phyloP scores from a whole-genome alignment of 2,888 invertebrate genomes.

The Heliconius cydno region DNA sequence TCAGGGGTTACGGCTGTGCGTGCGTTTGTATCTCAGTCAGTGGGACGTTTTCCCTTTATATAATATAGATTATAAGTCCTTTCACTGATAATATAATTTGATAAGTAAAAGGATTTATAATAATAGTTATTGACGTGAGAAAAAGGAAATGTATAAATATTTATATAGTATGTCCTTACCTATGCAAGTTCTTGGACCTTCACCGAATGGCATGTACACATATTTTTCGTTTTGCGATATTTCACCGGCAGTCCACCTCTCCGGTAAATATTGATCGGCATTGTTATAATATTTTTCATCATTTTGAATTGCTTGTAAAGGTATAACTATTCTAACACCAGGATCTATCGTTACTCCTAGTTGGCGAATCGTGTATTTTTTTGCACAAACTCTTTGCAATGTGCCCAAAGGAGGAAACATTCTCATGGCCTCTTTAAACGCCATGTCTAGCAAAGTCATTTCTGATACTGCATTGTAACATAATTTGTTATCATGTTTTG shows the following conservation, averaged over 20 bases:
- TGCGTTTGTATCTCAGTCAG: no score
- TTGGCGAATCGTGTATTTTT: constrained; percentile 54
- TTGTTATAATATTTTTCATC: constrained; percentile 65
- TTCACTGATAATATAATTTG: no score
- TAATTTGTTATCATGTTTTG: constrained; percentile 61
- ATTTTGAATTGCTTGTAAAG: constrained; percentile 64
- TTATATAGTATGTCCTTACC: constrained; percentile 67
- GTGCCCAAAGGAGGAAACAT: constrained; percentile 63
- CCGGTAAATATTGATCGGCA: constrained; percentile 60
- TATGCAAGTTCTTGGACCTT: constrained; percentile 65
- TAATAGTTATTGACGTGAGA: no score
- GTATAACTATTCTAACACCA: constrained; percentile 63
- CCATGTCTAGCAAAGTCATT: constrained; percentile 59
- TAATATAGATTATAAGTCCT: no score
- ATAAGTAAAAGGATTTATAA: no score
- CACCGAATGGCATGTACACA: constrained; percentile 65
- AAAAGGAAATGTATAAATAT: no score
- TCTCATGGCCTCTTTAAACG: constrained; percentile 65
- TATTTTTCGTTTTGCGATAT: constrained; percentile 51
- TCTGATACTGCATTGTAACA: constrained; percentile 65
- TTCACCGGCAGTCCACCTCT: constrained; percentile 56
- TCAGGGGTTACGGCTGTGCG: no score
- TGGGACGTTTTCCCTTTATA: no score
- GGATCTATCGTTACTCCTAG: constrained; percentile 61
- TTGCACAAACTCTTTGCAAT: constrained; percentile 61